Percentiles rank a stretch among this genome's conserved stretches.
Conservation (phyloP, 2,797 vertebrate genomes). For the Tapirus indicus region DNA sequence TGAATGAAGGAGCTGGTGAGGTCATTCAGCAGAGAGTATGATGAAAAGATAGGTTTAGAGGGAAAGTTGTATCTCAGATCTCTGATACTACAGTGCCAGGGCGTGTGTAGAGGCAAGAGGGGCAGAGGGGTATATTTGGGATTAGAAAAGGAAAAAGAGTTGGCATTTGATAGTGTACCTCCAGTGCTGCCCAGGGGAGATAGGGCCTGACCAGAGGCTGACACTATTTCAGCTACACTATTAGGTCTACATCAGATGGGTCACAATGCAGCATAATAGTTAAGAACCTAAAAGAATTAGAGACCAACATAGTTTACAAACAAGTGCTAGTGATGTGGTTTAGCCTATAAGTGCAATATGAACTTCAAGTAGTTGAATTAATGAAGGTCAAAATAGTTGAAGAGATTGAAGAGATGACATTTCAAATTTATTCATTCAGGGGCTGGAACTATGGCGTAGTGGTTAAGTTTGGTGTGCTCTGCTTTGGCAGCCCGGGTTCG, state of each 20-base stretch:
- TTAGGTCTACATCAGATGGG: not conserved
- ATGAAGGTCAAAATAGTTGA: not conserved
- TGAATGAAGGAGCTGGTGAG: not conserved
- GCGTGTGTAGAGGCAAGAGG: not conserved
- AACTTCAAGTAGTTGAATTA: not conserved
- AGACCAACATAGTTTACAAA: constrained; percentile 12
- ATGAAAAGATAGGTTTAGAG: not conserved
- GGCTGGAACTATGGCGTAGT: too few species aligned
- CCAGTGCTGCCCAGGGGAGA: not conserved
- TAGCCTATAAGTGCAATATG: not conserved
- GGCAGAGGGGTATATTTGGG: not conserved
- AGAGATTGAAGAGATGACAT: not conserved
- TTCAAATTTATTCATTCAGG: not conserved
- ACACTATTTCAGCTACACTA: not conserved
- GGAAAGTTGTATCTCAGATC: not conserved
- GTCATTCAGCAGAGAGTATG: not conserved
- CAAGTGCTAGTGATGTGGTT: not conserved
- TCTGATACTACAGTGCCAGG: not conserved
- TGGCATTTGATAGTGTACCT: not conserved
- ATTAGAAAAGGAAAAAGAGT: not conserved
- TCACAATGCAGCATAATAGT: not conserved
- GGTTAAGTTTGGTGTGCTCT: too few species aligned
- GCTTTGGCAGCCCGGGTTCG: too few species aligned
- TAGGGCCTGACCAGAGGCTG: not conserved
- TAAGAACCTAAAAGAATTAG: constrained; percentile 32